phyloP scores from a whole-genome alignment of 2,888 invertebrate genomes.

The Eupithecia centaureata region DNA sequence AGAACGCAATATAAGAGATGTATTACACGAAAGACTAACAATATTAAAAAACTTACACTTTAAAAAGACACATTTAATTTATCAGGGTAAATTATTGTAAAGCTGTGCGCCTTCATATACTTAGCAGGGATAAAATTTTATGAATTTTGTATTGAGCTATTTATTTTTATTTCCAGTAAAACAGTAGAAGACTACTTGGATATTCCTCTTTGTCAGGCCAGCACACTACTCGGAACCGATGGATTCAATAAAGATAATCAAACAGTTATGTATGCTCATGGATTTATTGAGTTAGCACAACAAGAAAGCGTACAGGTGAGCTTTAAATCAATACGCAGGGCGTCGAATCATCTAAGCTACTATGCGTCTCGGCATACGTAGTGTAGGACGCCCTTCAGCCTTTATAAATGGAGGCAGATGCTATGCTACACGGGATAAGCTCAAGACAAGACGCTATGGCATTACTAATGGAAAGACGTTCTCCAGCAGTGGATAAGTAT shows the following conservation, averaged over 20 bases:
- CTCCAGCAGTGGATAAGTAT: background rate
- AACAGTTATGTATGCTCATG: constrained; percentile 84
- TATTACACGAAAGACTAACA: no score
- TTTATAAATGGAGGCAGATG: background rate
- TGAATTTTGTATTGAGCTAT: background rate
- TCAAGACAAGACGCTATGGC: no score
- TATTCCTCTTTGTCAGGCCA: constrained; percentile 77
- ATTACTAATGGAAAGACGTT: background rate
- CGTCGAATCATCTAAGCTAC: background rate
- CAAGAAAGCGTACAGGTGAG: constrained; percentile 83
- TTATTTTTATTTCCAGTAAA: constrained; percentile 54
- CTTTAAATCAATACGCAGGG: background rate
- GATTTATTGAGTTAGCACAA: constrained; percentile 83
- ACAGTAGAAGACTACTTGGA: constrained; percentile 73
- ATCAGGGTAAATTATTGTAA: no score
- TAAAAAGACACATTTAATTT: no score
- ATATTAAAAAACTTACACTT: no score
- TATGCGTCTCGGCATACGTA: background rate
- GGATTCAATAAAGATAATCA: constrained; percentile 77
- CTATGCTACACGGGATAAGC: background rate
- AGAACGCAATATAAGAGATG: no score
- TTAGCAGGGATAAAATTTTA: no score
- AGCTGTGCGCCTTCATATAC: no score
- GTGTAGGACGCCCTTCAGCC: background rate
- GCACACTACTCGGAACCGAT: constrained; percentile 70